Percentiles rank a stretch among this genome's conserved stretches.
phyloP scores from a whole-genome alignment of 2,888 invertebrate species.

The Agrochola litura region DNA sequence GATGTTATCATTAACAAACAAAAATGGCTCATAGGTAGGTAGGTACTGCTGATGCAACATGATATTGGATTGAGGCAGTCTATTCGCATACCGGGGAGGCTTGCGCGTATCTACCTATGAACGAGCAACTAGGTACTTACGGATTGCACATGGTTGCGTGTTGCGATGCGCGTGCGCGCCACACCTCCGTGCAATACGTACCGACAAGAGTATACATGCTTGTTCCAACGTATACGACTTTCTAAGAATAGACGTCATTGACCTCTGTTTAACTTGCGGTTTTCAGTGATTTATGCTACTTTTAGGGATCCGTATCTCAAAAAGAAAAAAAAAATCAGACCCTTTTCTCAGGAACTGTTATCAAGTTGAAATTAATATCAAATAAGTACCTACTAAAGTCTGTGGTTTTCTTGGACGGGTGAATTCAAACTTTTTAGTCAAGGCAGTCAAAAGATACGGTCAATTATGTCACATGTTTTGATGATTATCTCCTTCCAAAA shows the following conservation, averaged over 20 bases:
- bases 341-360: background rate
- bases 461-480: background rate
- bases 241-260: conserved; percentile 80
- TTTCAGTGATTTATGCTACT: conserved; percentile 19
- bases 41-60: conserved; percentile 76
- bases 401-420: background rate
- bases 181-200: conserved; percentile 77
- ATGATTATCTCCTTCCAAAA: background rate
- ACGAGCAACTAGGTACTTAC: conserved; percentile 25
- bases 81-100: conserved; percentile 52
- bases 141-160: conserved; percentile 65
- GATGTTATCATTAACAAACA: conserved; percentile 1
- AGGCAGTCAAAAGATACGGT: background rate
- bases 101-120: conserved; percentile 50
- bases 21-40: conserved; percentile 20
- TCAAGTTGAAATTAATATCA: background rate
- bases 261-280: conserved; percentile 66
- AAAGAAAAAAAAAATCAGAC: background rate
- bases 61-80: conserved; percentile 62
- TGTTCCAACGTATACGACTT: conserved; percentile 72
- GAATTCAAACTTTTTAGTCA: background rate
- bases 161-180: conserved; percentile 74
- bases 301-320: background rate
- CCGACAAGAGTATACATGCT: conserved; percentile 59
- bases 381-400: background rate